Percentiles rank a stretch among this genome's conserved stretches.
Evolutionary conservation across 92 coral and sea anemone species (phyloP).

Genomic region (Galaxea fascicularis): DNA sequence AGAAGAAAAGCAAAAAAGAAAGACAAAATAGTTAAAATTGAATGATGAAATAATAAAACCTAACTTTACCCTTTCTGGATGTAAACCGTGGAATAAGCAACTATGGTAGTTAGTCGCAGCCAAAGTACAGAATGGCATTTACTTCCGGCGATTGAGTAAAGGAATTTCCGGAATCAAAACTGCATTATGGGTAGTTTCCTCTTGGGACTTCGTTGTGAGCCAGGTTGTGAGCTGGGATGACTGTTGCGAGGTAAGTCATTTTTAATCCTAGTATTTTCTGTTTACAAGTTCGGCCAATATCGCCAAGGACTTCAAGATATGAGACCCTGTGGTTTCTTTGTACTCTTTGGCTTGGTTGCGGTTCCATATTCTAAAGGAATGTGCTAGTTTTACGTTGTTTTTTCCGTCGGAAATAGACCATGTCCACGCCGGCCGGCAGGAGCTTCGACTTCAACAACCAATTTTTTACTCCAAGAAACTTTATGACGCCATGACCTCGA

Average conservation of each 20-base stretch:
- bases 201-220: slow-evolving; percentile 10
- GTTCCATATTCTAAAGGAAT: slow-evolving; percentile 27
- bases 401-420: slow-evolving; percentile 18
- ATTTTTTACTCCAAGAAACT: background rate
- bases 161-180: slow-evolving; percentile 39
- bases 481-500: slow-evolving; percentile 26
- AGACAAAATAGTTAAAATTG: no score
- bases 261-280: slow-evolving; percentile 38
- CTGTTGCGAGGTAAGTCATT: slow-evolving; percentile 27
- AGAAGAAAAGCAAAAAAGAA: no score
- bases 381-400: background rate
- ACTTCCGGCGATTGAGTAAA: slow-evolving; percentile 19
- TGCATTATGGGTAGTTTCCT: slow-evolving; percentile 53
- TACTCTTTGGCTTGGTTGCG: background rate
- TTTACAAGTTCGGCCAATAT: slow-evolving; percentile 47
- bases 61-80: no score
- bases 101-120: no score
- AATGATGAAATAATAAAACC: no score
- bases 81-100: no score
- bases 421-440: slow-evolving; percentile 4
- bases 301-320: slow-evolving; percentile 16
- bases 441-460: background rate
- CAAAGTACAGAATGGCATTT: background rate
- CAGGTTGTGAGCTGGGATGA: background rate
- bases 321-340: slow-evolving; percentile 25